phyloP scores from a whole-genome alignment of 2,113 vertebrate species.

The Taurulus bubalis region DNA sequence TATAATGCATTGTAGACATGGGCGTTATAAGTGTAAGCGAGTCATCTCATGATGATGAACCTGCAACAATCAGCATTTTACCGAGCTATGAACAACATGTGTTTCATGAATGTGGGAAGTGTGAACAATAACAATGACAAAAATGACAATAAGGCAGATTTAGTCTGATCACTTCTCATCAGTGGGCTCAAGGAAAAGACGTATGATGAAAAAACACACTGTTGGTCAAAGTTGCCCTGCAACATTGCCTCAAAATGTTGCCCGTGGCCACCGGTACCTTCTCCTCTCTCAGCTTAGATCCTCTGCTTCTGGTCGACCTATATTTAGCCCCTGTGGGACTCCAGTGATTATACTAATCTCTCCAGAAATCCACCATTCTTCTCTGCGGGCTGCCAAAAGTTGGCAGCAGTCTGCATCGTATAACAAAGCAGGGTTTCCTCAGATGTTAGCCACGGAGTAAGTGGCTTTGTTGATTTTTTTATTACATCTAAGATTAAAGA shows the following conservation, averaged over 20 bases:
- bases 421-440: constrained; percentile 61
- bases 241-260: constrained; percentile 64
- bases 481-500: constrained; percentile 41
- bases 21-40: not conserved
- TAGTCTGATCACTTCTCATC: not conserved
- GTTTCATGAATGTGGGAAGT: not conserved
- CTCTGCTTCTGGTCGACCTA: constrained; percentile 58
- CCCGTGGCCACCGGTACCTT: constrained; percentile 52
- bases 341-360: constrained; percentile 74
- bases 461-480: constrained; percentile 43
- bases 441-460: constrained; percentile 52
- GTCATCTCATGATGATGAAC: not conserved
- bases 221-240: constrained; percentile 55
- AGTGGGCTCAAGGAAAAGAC: constrained; percentile 30
- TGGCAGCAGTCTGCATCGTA: constrained; percentile 52
- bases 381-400: constrained; percentile 65
- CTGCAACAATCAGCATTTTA: not conserved
- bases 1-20: not conserved
- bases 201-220: constrained; percentile 47
- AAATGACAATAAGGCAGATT: not conserved
- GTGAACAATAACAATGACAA: not conserved
- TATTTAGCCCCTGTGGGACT: constrained; percentile 65
- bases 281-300: constrained; percentile 45
- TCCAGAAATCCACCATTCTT: constrained; percentile 62
- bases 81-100: not conserved